Conservation (phyloP, 1,140 invertebrate genomes). For the Nymphalis io region DNA sequence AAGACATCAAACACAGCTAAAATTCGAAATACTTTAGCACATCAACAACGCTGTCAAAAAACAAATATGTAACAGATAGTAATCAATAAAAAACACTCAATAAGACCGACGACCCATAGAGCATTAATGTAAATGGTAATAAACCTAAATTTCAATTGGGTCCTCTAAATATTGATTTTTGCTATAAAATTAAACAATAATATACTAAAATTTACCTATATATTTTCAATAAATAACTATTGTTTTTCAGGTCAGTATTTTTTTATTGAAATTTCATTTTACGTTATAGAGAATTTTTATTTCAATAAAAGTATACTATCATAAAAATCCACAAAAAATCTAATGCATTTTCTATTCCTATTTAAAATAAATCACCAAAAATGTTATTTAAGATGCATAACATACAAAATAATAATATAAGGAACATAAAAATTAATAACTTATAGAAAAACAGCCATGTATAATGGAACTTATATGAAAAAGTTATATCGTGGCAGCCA, state of each 20-base stretch:
- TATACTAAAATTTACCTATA: neutral
- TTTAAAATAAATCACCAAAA: no score
- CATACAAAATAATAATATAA: neutral
- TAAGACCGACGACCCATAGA: neutral
- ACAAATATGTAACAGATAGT: neutral
- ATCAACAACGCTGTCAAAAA: slow-evolving; percentile 23
- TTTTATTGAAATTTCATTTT: neutral
- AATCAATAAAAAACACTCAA: neutral
- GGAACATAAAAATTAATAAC: neutral
- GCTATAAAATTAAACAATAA: no score
- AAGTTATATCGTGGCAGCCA: slow-evolving; percentile 71
- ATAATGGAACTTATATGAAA: slow-evolving; percentile 49
- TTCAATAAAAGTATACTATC: neutral
- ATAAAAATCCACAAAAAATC: no score
- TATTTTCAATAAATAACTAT: neutral
- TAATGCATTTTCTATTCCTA: no score
- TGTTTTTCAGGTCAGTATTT: neutral
- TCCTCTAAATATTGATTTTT: no score
- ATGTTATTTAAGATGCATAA: no score
- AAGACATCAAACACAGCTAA: neutral
- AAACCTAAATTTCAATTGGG: no score
- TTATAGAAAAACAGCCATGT: slow-evolving; percentile 13
- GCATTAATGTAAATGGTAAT: neutral
- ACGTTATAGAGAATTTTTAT: neutral
- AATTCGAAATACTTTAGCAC: neutral